phyloP scores from a whole-genome alignment of 2,797 vertebrate genomes.

The Rousettus madagascariensis region DNA sequence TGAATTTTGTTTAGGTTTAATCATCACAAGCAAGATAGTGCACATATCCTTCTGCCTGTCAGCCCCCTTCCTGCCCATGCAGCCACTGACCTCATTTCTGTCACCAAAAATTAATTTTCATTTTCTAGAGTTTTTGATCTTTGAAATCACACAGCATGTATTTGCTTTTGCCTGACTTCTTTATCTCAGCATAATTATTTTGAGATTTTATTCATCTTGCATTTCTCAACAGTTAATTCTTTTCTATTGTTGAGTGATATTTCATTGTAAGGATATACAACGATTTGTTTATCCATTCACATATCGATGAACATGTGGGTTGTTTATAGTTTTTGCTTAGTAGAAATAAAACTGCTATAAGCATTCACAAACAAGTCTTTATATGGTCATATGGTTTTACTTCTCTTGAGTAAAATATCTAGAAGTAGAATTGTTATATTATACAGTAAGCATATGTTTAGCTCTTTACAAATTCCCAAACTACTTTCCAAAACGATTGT shows the following conservation, averaged over 20 bases:
- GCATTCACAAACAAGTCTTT: background rate
- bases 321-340: background rate
- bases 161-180: background rate
- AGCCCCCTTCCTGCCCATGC: too few species aligned
- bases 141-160: background rate
- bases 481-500: background rate
- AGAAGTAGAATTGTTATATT: background rate
- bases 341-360: background rate
- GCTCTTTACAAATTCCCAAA: background rate
- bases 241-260: background rate
- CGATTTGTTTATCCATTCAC: background rate
- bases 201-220: background rate
- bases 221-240: background rate
- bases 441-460: background rate
- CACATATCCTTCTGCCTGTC: background rate
- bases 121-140: background rate
- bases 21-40: background rate
- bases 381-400: background rate
- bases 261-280: background rate
- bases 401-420: background rate
- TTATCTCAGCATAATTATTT: background rate
- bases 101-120: background rate
- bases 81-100: background rate
- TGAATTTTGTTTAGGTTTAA: background rate
- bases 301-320: background rate